Conservation (phyloP, 2,113 vertebrate genomes). For the Zosterops hypoxanthus region DNA sequence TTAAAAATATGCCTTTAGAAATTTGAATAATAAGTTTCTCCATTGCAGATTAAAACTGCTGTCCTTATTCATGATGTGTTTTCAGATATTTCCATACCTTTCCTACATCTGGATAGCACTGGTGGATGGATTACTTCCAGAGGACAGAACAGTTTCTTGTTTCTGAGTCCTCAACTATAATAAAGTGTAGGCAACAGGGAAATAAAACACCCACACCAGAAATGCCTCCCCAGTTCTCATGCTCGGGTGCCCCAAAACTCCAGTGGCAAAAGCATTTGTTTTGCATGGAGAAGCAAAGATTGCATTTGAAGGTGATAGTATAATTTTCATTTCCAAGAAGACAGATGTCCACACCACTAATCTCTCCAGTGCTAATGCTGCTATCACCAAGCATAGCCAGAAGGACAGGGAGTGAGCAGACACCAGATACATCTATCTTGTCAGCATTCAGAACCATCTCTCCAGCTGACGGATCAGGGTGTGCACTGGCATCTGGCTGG, state of each 20-base stretch:
- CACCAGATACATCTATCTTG: neutral
- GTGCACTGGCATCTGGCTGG: neutral
- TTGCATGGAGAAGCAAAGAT: neutral
- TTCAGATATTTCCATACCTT: neutral
- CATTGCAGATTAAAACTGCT: neutral
- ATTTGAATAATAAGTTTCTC: neutral
- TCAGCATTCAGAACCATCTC: neutral
- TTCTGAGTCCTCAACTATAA: neutral
- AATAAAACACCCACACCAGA: neutral
- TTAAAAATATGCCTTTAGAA: neutral
- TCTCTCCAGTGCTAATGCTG: neutral
- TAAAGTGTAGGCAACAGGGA: neutral
- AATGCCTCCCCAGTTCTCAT: neutral
- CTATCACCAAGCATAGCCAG: neutral
- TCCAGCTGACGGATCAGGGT: neutral
- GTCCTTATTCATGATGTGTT: neutral
- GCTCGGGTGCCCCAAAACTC: neutral
- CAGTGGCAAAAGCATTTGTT: neutral
- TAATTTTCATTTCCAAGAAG: neutral
- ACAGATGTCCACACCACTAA: neutral
- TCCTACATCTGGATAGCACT: neutral
- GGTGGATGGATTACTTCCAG: neutral
- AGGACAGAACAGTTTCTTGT: neutral
- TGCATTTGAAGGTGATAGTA: neutral
- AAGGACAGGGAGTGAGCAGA: neutral